phyloP scores from a whole-genome alignment of 2,888 invertebrate species.

The Vandiemenella viatica region DNA sequence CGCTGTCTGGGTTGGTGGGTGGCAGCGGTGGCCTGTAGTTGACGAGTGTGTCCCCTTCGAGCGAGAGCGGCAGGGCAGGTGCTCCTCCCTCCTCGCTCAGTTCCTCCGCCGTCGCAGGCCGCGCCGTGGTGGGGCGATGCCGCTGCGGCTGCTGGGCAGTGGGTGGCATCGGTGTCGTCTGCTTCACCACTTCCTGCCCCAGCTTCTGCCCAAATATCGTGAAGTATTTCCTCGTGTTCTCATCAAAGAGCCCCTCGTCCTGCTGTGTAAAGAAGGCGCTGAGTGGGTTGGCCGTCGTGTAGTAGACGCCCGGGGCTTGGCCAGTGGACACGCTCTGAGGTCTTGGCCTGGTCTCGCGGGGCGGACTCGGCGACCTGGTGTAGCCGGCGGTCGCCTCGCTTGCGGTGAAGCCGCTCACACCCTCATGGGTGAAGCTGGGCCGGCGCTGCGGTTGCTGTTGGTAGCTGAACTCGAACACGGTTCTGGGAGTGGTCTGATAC shows the following conservation, averaged over 20 bases:
- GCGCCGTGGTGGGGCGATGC: conserved; percentile 2
- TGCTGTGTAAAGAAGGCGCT: conserved; percentile 53
- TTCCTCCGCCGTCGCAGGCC: neutral
- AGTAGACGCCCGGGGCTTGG: conserved; percentile 20
- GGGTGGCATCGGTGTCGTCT: conserved; percentile 20
- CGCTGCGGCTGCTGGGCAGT: conserved; percentile 15
- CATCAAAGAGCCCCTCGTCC: conserved; percentile 48
- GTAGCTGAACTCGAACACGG: conserved; percentile 56
- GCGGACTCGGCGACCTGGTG: conserved; percentile 24
- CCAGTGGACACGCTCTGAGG: conserved; percentile 26
- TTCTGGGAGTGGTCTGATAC: conserved; percentile 4
- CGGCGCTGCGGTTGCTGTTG: conserved; percentile 42
- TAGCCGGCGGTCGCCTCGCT: no score
- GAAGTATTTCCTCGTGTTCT: conserved; percentile 58
- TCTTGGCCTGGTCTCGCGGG: conserved; percentile 26
- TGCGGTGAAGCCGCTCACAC: no score
- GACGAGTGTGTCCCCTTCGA: conserved; percentile 51
- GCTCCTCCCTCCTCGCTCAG: neutral
- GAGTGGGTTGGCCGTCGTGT: conserved; percentile 28
- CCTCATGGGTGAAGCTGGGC: no score
- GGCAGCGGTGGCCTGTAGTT: conserved; percentile 55
- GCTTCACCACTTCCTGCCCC: conserved; percentile 26
- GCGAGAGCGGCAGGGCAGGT: conserved; percentile 25
- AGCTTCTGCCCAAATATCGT: conserved; percentile 58
- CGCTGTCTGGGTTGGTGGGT: conserved; percentile 51